Conservation (phyloP, 2,113 vertebrate genomes). For the Galeopterus variegatus region DNA sequence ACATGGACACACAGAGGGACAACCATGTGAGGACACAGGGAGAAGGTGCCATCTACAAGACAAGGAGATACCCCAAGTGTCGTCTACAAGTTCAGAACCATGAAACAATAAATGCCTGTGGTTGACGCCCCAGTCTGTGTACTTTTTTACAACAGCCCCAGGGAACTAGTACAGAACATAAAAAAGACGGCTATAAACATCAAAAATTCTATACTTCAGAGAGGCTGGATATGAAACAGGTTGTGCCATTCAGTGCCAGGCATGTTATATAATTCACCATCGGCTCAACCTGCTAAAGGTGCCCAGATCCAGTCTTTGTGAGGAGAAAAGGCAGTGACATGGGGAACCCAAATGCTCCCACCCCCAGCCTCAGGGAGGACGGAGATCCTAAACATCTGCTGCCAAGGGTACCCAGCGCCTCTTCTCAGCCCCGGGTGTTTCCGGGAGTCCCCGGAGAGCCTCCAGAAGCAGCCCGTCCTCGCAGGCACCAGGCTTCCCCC, state of each 20-base stretch:
- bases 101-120: background rate
- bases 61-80: background rate
- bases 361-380: background rate
- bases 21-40: background rate
- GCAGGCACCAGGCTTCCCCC: background rate
- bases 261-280: too few species aligned
- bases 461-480: background rate
- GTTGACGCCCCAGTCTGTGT: background rate
- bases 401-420: background rate
- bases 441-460: background rate
- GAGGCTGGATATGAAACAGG: accelerated
- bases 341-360: accelerated
- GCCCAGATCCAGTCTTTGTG: background rate
- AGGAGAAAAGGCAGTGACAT: background rate
- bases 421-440: accelerated
- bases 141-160: background rate
- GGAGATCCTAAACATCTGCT: accelerated
- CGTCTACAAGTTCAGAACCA: too few species aligned
- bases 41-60: background rate
- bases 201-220: background rate
- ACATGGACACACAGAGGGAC: background rate
- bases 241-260: background rate
- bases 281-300: accelerated
- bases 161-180: background rate
- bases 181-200: background rate